These are phyloP conservation scores for Hemibagrus guttatus DNA, from an alignment of 2,797 vertebrate genomes.

Conservation along the genomic window DNA sequence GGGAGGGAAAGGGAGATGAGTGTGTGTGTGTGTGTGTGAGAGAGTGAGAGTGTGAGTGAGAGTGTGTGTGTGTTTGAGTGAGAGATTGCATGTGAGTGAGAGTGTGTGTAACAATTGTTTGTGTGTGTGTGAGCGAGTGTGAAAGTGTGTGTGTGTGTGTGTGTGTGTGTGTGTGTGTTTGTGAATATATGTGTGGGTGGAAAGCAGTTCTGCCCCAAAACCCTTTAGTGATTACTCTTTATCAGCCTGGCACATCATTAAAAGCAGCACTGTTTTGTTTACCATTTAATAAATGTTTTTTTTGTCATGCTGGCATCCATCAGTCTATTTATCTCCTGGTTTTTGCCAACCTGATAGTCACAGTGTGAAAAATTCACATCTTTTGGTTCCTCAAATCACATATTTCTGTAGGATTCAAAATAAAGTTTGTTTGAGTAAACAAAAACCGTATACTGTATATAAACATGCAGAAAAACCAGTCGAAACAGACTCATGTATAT, in stretches of 20 bases:
- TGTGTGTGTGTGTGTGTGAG: conserved; percentile 34
- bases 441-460: background rate
- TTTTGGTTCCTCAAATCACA: background rate
- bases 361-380: background rate
- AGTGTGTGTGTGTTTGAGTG: conserved; percentile 29
- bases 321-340: conserved; percentile 25
- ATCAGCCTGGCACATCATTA: conserved; percentile 49
- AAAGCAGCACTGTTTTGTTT: conserved; percentile 49
- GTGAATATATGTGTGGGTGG: conserved; percentile 46
- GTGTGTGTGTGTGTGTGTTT: too few species aligned
- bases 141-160: too few species aligned
- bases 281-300: conserved; percentile 36
- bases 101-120: conserved; percentile 38
- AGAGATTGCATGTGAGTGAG: conserved; percentile 20
- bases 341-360: background rate
- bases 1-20: background rate
- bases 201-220: conserved; percentile 48
- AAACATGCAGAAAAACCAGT: background rate
- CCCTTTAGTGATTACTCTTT: conserved; percentile 55
- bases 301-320: conserved; percentile 38
- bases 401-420: background rate
- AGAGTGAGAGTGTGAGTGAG: conserved; percentile 32
- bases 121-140: background rate
- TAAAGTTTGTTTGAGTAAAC: background rate
- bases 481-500: too few species aligned